A percentile compares a stretch with the other conserved stretches of the same genome.
Conservation (phyloP, 1,140 invertebrate species). For the Phocides pigmalion region DNA sequence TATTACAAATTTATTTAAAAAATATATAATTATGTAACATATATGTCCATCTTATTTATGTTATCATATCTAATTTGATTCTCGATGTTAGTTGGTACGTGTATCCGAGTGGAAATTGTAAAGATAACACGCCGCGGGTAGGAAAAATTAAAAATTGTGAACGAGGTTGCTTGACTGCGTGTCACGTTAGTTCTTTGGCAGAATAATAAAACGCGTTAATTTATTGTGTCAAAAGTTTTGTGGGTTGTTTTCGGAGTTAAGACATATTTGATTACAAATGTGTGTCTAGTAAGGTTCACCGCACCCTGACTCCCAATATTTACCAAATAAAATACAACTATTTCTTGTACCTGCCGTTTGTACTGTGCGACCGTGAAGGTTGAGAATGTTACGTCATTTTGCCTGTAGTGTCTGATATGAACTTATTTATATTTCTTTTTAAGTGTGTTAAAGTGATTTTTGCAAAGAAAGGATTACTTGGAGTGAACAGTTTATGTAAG, state of each 20-base stretch:
- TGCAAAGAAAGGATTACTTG: constrained; percentile 28
- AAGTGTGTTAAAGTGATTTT: constrained; percentile 58
- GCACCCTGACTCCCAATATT: constrained; percentile 42
- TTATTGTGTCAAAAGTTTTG: constrained; percentile 64
- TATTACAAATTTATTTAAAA: no score
- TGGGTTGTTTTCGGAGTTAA: constrained; percentile 45
- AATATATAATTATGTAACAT: no score
- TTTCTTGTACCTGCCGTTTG: constrained; percentile 68
- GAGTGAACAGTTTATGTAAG: constrained; percentile 47
- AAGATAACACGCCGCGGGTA: constrained; percentile 49
- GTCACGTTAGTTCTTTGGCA: constrained; percentile 78
- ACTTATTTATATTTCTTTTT: constrained; percentile 65
- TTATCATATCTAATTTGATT: neutral
- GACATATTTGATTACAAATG: constrained; percentile 56
- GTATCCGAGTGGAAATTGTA: constrained; percentile 37
- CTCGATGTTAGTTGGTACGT: constrained; percentile 18
- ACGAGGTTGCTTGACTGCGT: constrained; percentile 80
- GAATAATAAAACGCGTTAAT: constrained; percentile 73
- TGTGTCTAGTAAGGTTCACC: constrained; percentile 48
- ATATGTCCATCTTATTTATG: neutral
- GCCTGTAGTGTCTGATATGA: constrained; percentile 74
- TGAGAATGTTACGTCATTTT: constrained; percentile 83
- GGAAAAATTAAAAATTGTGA: constrained; percentile 61
- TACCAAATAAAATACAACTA: constrained; percentile 54
- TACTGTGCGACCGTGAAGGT: constrained; percentile 82